These are phyloP conservation scores for Melanostigma gelatinosum DNA, from an alignment of 2,113 vertebrate species.

Conservation along the genomic window DNA sequence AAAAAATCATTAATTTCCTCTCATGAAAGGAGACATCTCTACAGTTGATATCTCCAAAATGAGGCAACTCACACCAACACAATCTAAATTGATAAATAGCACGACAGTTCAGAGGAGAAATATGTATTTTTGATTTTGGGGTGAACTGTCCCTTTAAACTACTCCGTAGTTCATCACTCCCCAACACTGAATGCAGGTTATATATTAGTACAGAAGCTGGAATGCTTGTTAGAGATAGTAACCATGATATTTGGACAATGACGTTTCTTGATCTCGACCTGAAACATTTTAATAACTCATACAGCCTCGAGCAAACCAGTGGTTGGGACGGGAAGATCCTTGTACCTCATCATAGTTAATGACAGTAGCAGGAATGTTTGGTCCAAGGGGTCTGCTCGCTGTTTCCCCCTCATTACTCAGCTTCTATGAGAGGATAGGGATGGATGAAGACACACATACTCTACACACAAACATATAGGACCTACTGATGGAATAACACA, in stretches of 20 bases:
- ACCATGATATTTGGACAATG: constrained; percentile 18
- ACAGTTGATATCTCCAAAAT: background rate
- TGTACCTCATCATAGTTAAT: constrained; percentile 86
- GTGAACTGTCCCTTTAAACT: background rate
- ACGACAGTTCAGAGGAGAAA: background rate
- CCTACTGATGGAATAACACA: constrained; percentile 43
- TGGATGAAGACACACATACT: constrained; percentile 68
- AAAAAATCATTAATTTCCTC: too few relatives aligned
- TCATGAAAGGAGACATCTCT: background rate
- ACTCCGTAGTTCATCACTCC: background rate
- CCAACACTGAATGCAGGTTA: constrained; percentile 45
- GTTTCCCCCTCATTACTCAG: constrained; percentile 80
- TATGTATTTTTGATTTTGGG: background rate
- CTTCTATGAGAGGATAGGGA: constrained; percentile 81
- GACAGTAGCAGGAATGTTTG: constrained; percentile 82
- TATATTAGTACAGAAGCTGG: constrained; percentile 59
- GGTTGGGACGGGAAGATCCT: constrained; percentile 62
- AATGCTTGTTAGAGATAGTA: constrained; percentile 52
- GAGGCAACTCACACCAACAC: background rate
- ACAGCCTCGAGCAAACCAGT: constrained; percentile 68
- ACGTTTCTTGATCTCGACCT: constrained; percentile 2
- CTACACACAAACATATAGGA: constrained; percentile 50
- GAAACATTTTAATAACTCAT: constrained; percentile 31
- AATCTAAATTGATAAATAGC: background rate
- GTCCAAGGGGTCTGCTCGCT: constrained; percentile 81